Percentiles rank a stretch among this genome's conserved stretches.
phyloP scores from a whole-genome alignment of 2,113 vertebrate species.

The Synchiropus splendidus region DNA sequence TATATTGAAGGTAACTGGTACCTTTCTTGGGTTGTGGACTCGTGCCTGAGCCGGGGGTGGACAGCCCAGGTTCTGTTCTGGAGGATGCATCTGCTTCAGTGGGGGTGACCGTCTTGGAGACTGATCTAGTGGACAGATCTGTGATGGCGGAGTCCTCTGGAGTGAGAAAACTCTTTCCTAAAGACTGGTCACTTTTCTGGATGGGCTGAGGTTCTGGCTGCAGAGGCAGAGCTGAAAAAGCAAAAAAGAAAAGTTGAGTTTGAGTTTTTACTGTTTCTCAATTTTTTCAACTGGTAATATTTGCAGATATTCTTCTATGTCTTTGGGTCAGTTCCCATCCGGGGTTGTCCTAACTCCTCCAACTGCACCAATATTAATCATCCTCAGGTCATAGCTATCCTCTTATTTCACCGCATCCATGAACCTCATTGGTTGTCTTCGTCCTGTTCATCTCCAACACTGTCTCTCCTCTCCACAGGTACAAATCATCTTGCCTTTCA shows the following conservation, averaged over 20 bases:
- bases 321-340: too few relatives aligned
- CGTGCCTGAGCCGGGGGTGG: slow-evolving; percentile 36
- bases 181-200: slow-evolving; percentile 39
- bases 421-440: too few relatives aligned
- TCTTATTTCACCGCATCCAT: not conserved
- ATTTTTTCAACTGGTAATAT: not conserved
- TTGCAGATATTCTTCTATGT: too few relatives aligned
- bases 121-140: slow-evolving; percentile 40
- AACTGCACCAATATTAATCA: not conserved
- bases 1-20: too few relatives aligned
- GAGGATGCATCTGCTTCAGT: slow-evolving; percentile 41
- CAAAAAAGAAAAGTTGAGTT: not conserved
- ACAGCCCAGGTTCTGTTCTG: slow-evolving; percentile 34
- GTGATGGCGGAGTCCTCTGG: slow-evolving; percentile 61
- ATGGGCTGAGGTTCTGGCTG: slow-evolving; percentile 44
- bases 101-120: slow-evolving; percentile 47
- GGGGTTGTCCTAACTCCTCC: too few relatives aligned
- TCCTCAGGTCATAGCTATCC: not conserved
- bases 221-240: slow-evolving; percentile 49
- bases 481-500: too few relatives aligned
- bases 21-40: slow-evolving; percentile 65
- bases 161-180: slow-evolving; percentile 42
- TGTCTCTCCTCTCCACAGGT: too few relatives aligned
- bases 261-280: not conserved
- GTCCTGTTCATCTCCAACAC: not conserved